These are phyloP conservation scores for Nymphalis io DNA, from an alignment of 1,140 invertebrate species.

Conservation along the genomic window DNA sequence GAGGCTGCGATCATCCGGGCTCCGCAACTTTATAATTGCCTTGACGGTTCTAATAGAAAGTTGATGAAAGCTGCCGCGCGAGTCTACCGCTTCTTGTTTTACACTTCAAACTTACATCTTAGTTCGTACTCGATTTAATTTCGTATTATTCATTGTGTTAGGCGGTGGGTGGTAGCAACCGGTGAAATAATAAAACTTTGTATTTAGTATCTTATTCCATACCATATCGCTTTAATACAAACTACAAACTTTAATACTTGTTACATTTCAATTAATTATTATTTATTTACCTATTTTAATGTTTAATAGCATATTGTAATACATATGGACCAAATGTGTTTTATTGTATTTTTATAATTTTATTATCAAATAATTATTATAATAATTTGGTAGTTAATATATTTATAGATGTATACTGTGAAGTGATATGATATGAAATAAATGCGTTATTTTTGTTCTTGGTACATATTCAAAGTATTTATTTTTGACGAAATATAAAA, in stretches of 20 bases:
- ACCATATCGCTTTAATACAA: background rate
- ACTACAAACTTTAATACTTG: background rate
- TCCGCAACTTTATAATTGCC: slow-evolving; percentile 76
- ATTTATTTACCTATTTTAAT: background rate
- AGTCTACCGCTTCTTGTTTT: slow-evolving; percentile 62
- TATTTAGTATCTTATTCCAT: slow-evolving; percentile 8
- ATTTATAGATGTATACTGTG: too few species aligned
- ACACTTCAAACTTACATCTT: slow-evolving; percentile 62
- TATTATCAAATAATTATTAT: too few species aligned
- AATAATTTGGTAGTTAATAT: too few species aligned
- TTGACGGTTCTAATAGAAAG: slow-evolving; percentile 75
- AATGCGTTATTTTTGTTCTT: too few species aligned
- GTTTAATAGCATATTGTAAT: too few species aligned
- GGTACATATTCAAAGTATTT: too few species aligned
- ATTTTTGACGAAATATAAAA: too few species aligned
- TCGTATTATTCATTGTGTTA: slow-evolving; percentile 38
- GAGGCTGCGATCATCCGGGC: slow-evolving; percentile 58
- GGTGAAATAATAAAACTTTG: slow-evolving; percentile 26
- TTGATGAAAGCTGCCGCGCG: slow-evolving; percentile 74
- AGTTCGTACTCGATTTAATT: slow-evolving; percentile 47
- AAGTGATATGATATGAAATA: too few species aligned
- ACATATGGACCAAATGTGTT: too few species aligned
- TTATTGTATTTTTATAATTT: too few species aligned
- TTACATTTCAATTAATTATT: background rate
- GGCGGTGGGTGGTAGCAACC: slow-evolving; percentile 16